Evolutionary conservation across 2,113 vertebrate genomes (phyloP).

Genomic region (Nanorana parkeri): DNA sequence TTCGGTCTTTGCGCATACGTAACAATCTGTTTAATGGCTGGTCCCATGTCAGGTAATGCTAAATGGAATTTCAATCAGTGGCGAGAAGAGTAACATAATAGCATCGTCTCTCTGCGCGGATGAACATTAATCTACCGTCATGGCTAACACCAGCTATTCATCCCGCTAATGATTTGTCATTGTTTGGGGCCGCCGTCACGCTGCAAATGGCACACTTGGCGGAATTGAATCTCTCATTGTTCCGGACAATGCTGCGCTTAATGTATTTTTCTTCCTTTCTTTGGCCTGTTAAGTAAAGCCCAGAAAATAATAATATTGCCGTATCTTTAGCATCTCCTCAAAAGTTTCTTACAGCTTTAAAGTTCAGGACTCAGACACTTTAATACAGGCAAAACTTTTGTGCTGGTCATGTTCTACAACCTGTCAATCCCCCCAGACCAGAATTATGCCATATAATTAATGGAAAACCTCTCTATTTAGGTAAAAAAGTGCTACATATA

Average conservation of each 20-base stretch:
- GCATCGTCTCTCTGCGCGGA: neutral
- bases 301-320: neutral
- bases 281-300: too few relatives aligned
- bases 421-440: too few relatives aligned
- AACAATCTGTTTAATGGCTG: neutral
- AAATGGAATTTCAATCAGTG: slow-evolving; percentile 1
- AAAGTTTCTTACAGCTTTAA: neutral
- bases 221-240: neutral
- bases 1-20: neutral
- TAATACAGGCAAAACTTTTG: too few relatives aligned
- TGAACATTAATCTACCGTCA: neutral
- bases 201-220: neutral
- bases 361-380: too few relatives aligned
- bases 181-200: neutral
- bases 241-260: neutral
- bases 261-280: neutral
- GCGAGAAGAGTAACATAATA: neutral
- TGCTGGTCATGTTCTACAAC: too few relatives aligned
- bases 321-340: neutral
- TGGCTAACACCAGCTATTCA: slow-evolving; percentile 1
- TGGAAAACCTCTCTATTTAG: too few relatives aligned
- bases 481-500: too few relatives aligned
- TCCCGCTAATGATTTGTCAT: slow-evolving; percentile 1
- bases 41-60: neutral
- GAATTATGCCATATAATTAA: too few relatives aligned